Percentiles rank a stretch among this genome's conserved stretches.
Conservation (phyloP, 2,113 vertebrate genomes). For the Paracanthobrama guichenoti region DNA sequence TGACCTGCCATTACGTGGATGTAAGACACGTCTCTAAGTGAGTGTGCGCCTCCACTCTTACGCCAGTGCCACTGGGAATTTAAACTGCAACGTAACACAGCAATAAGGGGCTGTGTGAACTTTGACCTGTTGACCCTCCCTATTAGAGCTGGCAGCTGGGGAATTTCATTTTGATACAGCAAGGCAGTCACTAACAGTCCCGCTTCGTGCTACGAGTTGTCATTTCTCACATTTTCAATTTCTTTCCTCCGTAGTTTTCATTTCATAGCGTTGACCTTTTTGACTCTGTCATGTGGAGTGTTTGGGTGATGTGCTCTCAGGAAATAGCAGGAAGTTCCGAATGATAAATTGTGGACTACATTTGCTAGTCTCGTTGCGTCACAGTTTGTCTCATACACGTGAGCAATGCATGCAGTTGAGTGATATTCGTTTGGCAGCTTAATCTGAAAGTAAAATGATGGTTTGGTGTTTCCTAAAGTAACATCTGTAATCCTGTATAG, state of each 20-base stretch:
- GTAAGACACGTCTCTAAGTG: slow-evolving; percentile 47
- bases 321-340: slow-evolving; percentile 26
- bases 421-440: neutral
- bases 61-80: slow-evolving; percentile 46
- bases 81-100: slow-evolving; percentile 49
- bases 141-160: slow-evolving; percentile 37
- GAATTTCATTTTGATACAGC: slow-evolving; percentile 50
- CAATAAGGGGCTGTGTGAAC: slow-evolving; percentile 51
- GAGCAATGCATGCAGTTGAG: neutral
- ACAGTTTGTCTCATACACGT: neutral
- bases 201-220: slow-evolving; percentile 34
- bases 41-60: slow-evolving; percentile 33
- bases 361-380: neutral
- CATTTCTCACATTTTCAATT: slow-evolving; percentile 51
- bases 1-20: slow-evolving; percentile 45
- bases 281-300: slow-evolving; percentile 34
- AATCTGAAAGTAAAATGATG: neutral
- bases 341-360: slow-evolving; percentile 12
- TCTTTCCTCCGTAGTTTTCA: slow-evolving; percentile 38
- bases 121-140: slow-evolving; percentile 43
- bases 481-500: too few relatives aligned
- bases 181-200: slow-evolving; percentile 41
- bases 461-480: neutral
- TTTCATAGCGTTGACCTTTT: slow-evolving; percentile 52
- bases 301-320: slow-evolving; percentile 32